A percentile compares a stretch with the other conserved stretches of the same genome.
Conservation (phyloP, 2,113 vertebrate genomes). For the Psephotus haematonotus region DNA sequence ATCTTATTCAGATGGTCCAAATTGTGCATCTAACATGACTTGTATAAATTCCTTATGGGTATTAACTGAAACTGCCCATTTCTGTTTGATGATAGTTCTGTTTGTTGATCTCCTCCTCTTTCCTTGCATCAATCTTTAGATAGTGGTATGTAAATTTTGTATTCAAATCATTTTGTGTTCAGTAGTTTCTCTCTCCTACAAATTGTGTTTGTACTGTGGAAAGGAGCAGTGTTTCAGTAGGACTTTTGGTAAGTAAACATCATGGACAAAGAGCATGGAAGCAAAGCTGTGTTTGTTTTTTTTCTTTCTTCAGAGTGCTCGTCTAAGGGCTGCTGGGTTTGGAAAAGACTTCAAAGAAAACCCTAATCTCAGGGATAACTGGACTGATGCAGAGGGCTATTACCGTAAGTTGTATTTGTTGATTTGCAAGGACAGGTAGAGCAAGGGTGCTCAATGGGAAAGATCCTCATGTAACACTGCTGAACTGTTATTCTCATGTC, state of each 20-base stretch:
- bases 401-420: constrained; percentile 83
- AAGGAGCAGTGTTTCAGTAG: not conserved
- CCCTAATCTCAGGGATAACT: constrained; percentile 98
- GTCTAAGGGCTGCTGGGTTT: constrained; percentile 92
- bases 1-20: not conserved
- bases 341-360: constrained; percentile 99
- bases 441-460: not conserved
- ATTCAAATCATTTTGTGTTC: not conserved
- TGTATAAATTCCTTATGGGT: not conserved
- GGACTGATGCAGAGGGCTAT: constrained; percentile 98
- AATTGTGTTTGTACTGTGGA: not conserved
- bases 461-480: not conserved
- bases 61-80: not conserved
- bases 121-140: not conserved
- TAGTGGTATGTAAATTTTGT: not conserved
- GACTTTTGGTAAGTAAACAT: not conserved
- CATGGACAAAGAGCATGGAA: not conserved
- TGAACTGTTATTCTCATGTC: not conserved
- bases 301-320: constrained; percentile 87
- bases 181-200: not conserved
- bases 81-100: not conserved
- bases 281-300: not conserved
- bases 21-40: not conserved
- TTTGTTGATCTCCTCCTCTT: not conserved
- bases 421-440: not conserved